Evolutionary conservation across 1,140 invertebrate genomes (phyloP).

Genomic region (Drosophila kurseongensis): DNA sequence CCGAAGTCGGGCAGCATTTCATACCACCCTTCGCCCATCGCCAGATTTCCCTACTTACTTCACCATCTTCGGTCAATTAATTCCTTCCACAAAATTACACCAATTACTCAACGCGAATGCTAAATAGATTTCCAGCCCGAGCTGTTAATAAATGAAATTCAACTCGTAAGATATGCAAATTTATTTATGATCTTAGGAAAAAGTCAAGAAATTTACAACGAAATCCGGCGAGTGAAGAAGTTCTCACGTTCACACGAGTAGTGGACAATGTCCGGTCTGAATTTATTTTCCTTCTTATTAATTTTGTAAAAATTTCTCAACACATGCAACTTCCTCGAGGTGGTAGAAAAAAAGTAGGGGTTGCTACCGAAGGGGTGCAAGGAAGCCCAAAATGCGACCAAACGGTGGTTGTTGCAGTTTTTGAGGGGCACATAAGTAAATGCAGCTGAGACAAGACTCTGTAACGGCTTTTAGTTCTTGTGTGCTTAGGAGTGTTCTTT

Average conservation of each 20-base stretch:
- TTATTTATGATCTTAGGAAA: conserved; percentile 60
- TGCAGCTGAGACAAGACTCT: conserved; percentile 36
- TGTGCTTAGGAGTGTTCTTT: not conserved
- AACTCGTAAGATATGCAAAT: conserved; percentile 51
- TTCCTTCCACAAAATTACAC: conserved; percentile 71
- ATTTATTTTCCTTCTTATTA: conserved; percentile 3
- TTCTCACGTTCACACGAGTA: conserved; percentile 62
- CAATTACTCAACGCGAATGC: conserved; percentile 54
- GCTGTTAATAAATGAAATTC: conserved; percentile 33
- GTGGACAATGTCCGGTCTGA: conserved; percentile 70
- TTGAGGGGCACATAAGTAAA: conserved; percentile 6
- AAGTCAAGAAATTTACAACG: conserved; percentile 49
- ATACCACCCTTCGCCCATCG: conserved; percentile 36
- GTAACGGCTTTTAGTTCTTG: conserved; percentile 24
- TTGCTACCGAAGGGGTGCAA: conserved; percentile 25
- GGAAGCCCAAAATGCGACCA: conserved; percentile 6
- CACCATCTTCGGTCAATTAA: conserved; percentile 55
- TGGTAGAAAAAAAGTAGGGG: conserved; percentile 12
- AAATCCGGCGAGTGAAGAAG: conserved; percentile 26
- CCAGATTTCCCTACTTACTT: conserved; percentile 15
- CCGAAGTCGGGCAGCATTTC: conserved; percentile 12
- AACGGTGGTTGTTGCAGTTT: conserved; percentile 41
- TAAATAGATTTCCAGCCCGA: conserved; percentile 2
- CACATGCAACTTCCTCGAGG: conserved; percentile 34
- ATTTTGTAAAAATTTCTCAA: conserved; percentile 30